phyloP scores from a whole-genome alignment of 2,113 vertebrate species.

The Sceloporus tristichus region DNA sequence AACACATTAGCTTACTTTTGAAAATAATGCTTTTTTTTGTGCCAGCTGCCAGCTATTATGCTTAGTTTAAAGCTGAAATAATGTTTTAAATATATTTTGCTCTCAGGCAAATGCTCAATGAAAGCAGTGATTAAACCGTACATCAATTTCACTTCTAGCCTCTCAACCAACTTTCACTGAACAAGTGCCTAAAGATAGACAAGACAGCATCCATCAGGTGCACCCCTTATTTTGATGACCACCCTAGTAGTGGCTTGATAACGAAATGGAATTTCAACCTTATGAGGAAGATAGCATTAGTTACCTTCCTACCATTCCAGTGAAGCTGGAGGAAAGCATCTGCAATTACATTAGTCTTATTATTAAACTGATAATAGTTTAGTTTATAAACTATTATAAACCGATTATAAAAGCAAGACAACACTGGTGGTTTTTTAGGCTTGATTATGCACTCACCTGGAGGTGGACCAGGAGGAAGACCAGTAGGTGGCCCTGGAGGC shows the following conservation, averaged over 20 bases:
- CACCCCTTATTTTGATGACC: background rate
- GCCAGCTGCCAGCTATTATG: background rate
- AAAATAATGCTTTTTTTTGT: background rate
- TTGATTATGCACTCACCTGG: conserved; percentile 80
- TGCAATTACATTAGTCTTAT: background rate
- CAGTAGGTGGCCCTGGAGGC: conserved; percentile 94
- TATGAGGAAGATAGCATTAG: background rate
- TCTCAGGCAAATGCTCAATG: background rate
- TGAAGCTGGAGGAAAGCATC: background rate
- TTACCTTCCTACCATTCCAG: background rate
- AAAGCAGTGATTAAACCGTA: background rate
- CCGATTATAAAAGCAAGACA: background rate
- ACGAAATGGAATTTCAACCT: background rate
- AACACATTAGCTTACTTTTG: background rate
- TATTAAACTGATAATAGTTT: background rate
- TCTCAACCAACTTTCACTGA: background rate
- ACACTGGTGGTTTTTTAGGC: background rate
- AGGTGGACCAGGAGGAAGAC: conserved; percentile 96
- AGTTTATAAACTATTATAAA: background rate
- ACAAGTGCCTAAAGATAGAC: background rate
- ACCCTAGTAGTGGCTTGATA: background rate
- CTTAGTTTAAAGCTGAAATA: background rate
- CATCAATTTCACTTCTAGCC: background rate
- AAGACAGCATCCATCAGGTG: background rate
- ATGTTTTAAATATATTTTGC: background rate